Conservation (phyloP, 2,888 invertebrate species). For the Agonum fuliginosum region DNA sequence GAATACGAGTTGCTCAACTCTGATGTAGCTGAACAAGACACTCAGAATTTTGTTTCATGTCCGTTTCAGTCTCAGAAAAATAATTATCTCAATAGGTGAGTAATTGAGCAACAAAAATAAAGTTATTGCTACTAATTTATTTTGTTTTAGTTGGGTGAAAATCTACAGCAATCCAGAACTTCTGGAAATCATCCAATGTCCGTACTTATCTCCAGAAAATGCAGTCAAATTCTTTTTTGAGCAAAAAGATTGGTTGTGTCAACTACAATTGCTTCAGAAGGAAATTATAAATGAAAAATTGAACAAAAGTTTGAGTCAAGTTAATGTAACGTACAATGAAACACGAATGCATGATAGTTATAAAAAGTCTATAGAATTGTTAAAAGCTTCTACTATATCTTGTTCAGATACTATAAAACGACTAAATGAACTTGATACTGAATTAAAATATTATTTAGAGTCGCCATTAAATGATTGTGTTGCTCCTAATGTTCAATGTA, state of each 20-base stretch:
- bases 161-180: conserved; percentile 37
- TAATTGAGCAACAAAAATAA: neutral
- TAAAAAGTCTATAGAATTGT: conserved; percentile 1
- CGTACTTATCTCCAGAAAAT: conserved; percentile 40
- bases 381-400: neutral
- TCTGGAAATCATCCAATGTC: conserved; percentile 38
- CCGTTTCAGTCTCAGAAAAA: conserved; percentile 16
- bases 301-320: neutral
- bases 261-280: conserved; percentile 4
- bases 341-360: conserved; percentile 20
- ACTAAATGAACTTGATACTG: conserved; percentile 8
- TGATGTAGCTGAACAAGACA: conserved; percentile 5
- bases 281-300: neutral
- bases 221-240: conserved; percentile 5
- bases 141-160: conserved; percentile 40
- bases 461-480: conserved; percentile 46
- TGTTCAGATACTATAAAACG: conserved; percentile 4
- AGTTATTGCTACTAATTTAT: neutral
- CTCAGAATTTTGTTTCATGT: conserved; percentile 18
- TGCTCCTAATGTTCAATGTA: conserved; percentile 18
- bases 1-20: conserved; percentile 32
- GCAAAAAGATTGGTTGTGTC: conserved; percentile 24
- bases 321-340: neutral
- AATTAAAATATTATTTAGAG: conserved; percentile 28
- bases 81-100: conserved; percentile 38